phyloP scores from a whole-genome alignment of 2,113 vertebrate genomes.

The Chamaea fasciata region DNA sequence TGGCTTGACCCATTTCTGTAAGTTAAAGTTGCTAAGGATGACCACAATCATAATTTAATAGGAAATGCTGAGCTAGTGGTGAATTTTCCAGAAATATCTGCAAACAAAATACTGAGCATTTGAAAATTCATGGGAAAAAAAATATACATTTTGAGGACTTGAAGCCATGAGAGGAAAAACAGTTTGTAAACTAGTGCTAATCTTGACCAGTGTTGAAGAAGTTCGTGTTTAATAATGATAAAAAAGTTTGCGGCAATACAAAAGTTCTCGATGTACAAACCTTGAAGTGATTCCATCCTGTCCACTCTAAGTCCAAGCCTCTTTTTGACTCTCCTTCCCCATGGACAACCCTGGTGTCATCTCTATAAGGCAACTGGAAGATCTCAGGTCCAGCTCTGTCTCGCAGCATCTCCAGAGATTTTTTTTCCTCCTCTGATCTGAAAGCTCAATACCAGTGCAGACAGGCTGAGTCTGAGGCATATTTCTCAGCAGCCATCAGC shows the following conservation, averaged over 20 bases:
- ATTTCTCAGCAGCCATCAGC: neutral
- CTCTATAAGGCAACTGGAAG: neutral
- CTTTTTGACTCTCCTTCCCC: neutral
- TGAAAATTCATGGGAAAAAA: neutral
- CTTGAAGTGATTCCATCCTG: neutral
- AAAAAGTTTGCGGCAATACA: neutral
- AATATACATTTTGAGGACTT: neutral
- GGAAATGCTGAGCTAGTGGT: neutral
- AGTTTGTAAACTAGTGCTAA: neutral
- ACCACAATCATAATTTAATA: neutral
- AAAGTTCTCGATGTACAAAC: neutral
- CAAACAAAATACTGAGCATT: neutral
- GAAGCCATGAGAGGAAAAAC: neutral
- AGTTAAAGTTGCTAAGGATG: neutral
- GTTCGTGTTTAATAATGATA: neutral
- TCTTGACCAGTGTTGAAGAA: neutral
- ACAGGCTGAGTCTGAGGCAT: neutral
- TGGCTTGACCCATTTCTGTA: slow-evolving; percentile 10
- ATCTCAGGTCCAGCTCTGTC: neutral
- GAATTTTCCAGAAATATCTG: neutral
- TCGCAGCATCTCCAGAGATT: neutral
- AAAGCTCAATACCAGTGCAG: neutral
- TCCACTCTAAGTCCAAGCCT: neutral
- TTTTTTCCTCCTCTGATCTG: neutral
- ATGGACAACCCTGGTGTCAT: neutral